Evolutionary conservation across 2,888 invertebrate species (phyloP).

Genomic region (Apeira syringaria): DNA sequence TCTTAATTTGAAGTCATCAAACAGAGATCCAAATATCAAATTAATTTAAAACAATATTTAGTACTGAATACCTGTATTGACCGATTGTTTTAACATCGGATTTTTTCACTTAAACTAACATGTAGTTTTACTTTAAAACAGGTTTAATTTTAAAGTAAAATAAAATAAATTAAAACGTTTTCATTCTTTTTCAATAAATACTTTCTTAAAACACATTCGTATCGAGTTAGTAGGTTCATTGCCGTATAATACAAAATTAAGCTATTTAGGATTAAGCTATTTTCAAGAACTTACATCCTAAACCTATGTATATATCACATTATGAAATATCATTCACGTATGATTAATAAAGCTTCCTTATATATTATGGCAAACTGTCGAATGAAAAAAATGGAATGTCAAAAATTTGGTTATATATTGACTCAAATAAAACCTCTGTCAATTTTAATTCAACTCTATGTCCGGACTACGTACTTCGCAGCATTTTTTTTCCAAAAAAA

Average conservation of each 20-base stretch:
- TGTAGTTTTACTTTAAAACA: constrained; percentile 48
- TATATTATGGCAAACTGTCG: constrained; percentile 57
- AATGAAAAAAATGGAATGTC: constrained; percentile 52
- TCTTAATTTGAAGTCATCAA: constrained; percentile 15
- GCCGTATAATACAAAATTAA: constrained; percentile 50
- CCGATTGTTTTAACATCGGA: constrained; percentile 62
- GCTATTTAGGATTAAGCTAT: constrained; percentile 45
- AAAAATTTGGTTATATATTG: constrained; percentile 28
- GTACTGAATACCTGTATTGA: constrained; percentile 41
- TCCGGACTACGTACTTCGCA: too few relatives aligned
- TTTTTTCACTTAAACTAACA: constrained; percentile 54
- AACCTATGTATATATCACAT: constrained; percentile 77
- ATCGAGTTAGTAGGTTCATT: constrained; percentile 52
- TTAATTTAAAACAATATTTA: constrained; percentile 4
- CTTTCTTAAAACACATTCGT: constrained; percentile 51
- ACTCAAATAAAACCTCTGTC: constrained; percentile 25
- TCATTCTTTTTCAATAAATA: constrained; percentile 69
- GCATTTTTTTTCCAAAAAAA: background rate
- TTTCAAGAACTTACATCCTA: constrained; percentile 59
- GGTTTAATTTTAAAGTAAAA: constrained; percentile 51
- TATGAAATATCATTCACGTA: constrained; percentile 74
- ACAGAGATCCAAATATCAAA: constrained; percentile 34
- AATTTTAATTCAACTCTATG: constrained; percentile 28
- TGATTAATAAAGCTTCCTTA: constrained; percentile 62
- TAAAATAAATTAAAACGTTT: constrained; percentile 56